Base-by-base conservation (phyloP, 2,888 invertebrate genomes). In the Ophion costatus region DNA sequence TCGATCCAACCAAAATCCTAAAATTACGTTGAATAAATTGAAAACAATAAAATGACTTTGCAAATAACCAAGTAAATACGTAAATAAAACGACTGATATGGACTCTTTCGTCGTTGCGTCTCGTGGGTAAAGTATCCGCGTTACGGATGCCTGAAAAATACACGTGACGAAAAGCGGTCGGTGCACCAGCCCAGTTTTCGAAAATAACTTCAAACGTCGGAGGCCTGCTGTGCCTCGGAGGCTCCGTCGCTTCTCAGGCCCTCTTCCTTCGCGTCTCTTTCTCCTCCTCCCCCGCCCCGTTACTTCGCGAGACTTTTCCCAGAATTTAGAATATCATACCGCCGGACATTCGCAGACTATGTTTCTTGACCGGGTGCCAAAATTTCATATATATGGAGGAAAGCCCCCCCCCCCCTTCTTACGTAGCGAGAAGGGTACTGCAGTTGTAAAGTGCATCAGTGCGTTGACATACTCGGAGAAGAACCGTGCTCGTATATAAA, bases 111-210 rank as follows among this genome's bases (percentile, higher is more conserved):
- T 67, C 2, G 9, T 76, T 57, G 56, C 22, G 7, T n/a, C 14
- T 42, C 14, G 29, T 17, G 57, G 7, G n/a, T n/a, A 56, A 56
- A 14, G 29, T 17, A 33, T 10, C n/a, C 33, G 45, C 45, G 45
- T 45, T 45, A 45, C 57, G 63, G 80, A n/a, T 33, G 61, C n/a
- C 24, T n/a, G 29, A n/a, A 59, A 69, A 80, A 83, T 84, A 42
- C 29, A 67, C 64, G 59, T 38, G 57, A 74, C 74, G 76, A 64
- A 85, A 73, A 80, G 86, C 90, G 92, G 92, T 92, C 92, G 91
- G 90, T 92, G 92, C 92, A 91, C 92, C 91, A 90, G 91, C 90
- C 91, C 90, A 90, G 90, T 90, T 91, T 91, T 91, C 91, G 83
- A 91, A 92, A 92, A 91, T 91, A 89, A 91, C 91, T 90, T 89